Conservation (phyloP, 37 sponge, comb jelly and placozoan genomes). For the Theonella swinhoei region DNA sequence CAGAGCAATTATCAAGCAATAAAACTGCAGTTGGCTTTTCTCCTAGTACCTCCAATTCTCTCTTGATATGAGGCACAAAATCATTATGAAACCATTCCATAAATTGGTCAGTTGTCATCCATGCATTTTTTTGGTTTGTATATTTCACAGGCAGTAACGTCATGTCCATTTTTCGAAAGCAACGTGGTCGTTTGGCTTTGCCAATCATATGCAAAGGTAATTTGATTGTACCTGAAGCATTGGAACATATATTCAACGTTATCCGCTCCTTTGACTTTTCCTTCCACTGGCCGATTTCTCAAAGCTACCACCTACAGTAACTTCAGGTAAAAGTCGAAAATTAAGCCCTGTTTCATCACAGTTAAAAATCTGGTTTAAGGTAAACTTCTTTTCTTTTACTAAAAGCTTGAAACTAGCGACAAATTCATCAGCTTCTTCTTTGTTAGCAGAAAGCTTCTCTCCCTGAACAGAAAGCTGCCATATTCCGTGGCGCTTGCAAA, state of each 20-base stretch:
- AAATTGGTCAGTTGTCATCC: constrained; percentile 59
- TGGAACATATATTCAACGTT: constrained; percentile 61
- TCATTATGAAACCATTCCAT: constrained; percentile 68
- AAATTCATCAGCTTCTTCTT: constrained; percentile 43
- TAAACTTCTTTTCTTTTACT: constrained; percentile 31
- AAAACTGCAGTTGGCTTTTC: constrained; percentile 55
- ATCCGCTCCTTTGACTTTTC: constrained; percentile 69
- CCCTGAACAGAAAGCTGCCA: constrained; percentile 38
- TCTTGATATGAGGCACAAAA: constrained; percentile 57
- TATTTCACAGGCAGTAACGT: constrained; percentile 60
- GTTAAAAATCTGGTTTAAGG: constrained; percentile 57
- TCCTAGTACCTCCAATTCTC: constrained; percentile 16
- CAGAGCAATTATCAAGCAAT: constrained; percentile 67
- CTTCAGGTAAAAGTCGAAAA: constrained; percentile 59
- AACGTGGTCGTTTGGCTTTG: constrained; percentile 63
- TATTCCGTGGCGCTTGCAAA: constrained; percentile 40
- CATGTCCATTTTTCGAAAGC: constrained; percentile 44
- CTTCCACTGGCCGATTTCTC: constrained; percentile 72
- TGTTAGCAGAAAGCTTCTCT: constrained; percentile 44
- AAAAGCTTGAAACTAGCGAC: constrained; percentile 18
- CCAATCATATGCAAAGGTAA: constrained; percentile 62
- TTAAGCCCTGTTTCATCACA: constrained; percentile 86
- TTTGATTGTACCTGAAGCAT: constrained; percentile 70
- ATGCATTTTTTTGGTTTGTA: constrained; percentile 71
- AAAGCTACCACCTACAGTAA: constrained; percentile 46